Conservation (phyloP, 2,113 vertebrate species). For the Siniperca knerii region DNA sequence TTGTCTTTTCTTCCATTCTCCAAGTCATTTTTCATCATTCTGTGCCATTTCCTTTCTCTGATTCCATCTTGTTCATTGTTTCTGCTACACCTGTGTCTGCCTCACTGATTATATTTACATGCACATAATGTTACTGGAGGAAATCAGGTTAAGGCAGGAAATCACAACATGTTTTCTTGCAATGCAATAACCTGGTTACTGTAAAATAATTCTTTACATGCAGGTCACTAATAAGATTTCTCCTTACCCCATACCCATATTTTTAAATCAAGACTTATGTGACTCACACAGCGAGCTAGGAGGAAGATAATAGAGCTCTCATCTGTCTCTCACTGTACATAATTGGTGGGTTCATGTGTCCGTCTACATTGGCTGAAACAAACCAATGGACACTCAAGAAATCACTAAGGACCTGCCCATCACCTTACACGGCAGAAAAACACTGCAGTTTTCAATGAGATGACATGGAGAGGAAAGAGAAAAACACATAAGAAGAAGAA, state of each 20-base stretch:
- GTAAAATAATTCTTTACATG: not conserved
- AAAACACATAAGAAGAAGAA: too few relatives aligned
- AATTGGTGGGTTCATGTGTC: too few relatives aligned
- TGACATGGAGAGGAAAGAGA: too few relatives aligned
- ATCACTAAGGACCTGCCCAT: too few relatives aligned
- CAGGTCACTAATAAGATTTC: not conserved
- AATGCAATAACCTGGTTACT: not conserved
- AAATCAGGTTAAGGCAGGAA: not conserved
- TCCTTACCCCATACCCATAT: not conserved
- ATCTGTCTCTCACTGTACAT: too few relatives aligned
- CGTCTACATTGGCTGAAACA: too few relatives aligned
- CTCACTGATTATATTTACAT: not conserved
- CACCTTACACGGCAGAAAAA: too few relatives aligned
- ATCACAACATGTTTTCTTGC: not conserved
- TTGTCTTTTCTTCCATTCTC: not conserved
- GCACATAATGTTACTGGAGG: not conserved
- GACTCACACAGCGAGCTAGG: too few relatives aligned
- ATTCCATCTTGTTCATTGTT: constrained; percentile 2
- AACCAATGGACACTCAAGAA: too few relatives aligned
- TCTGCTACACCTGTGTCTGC: not conserved
- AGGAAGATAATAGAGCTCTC: too few relatives aligned
- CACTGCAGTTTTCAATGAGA: too few relatives aligned
- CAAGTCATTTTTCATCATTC: not conserved
- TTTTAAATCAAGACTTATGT: not conserved
- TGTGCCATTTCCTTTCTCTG: not conserved